Evolutionary conservation across 2,797 vertebrate species (phyloP).

Genomic region (Loriculus beryllinus): DNA sequence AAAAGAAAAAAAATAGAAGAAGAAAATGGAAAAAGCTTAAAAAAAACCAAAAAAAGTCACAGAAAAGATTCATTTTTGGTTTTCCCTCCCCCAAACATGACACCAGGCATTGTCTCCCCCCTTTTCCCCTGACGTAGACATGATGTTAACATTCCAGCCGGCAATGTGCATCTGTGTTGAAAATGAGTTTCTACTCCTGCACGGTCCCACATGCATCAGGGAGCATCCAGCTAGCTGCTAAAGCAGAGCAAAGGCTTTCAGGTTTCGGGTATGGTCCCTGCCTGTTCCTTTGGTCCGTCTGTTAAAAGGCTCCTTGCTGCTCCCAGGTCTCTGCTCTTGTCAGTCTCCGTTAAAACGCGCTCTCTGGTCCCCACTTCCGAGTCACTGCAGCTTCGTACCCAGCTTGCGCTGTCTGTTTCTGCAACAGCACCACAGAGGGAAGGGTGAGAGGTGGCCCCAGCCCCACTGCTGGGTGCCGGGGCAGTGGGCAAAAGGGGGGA

Average conservation of each 20-base stretch:
- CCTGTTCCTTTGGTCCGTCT: slow-evolving; percentile 82
- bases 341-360: not conserved
- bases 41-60: slow-evolving; percentile 63
- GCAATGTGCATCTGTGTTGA: slow-evolving; percentile 81
- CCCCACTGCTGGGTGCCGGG: accelerated
- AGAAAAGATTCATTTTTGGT: slow-evolving; percentile 69
- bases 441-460: not conserved
- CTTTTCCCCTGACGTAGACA: slow-evolving; percentile 64
- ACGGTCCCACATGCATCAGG: slow-evolving; percentile 88
- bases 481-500: not conserved
- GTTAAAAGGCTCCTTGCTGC: slow-evolving; percentile 78
- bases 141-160: slow-evolving; percentile 46
- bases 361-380: slow-evolving; percentile 52
- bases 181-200: slow-evolving; percentile 85
- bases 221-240: slow-evolving; percentile 82
- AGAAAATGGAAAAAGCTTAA: slow-evolving; percentile 25
- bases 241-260: slow-evolving; percentile 80
- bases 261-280: slow-evolving; percentile 76
- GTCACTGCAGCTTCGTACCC: slow-evolving; percentile 97
- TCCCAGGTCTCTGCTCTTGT: slow-evolving; percentile 69
- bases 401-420: slow-evolving; percentile 99
- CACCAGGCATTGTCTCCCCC: slow-evolving; percentile 56
- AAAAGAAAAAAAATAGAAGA: not conserved
- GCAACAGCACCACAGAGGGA: not conserved
- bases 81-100: slow-evolving; percentile 45